These are phyloP conservation scores for Helicoverpa assulta DNA, from an alignment of 2,888 invertebrate species.

Conservation along the genomic window DNA sequence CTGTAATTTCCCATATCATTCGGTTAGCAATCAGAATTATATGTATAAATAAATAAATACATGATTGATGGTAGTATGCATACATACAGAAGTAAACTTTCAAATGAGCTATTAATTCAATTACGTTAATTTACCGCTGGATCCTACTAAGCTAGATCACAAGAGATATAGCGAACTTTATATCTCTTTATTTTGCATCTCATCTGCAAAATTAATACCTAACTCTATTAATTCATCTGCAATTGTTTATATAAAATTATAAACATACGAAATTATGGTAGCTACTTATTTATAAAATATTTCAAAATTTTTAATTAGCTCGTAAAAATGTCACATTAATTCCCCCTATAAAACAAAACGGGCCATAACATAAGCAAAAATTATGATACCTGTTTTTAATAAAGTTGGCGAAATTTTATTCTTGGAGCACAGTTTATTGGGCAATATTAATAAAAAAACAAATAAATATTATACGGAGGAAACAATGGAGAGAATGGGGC, in stretches of 20 bases:
- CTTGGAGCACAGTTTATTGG: constrained; percentile 61
- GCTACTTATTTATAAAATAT: constrained; percentile 12
- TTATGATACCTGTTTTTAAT: constrained; percentile 65
- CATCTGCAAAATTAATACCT: too few relatives aligned
- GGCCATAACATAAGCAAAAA: constrained; percentile 58
- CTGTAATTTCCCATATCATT: constrained; percentile 14
- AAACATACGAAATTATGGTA: neutral
- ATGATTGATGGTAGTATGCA: too few relatives aligned
- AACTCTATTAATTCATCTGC: too few relatives aligned
- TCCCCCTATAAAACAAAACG: constrained; percentile 30
- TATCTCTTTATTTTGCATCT: too few relatives aligned
- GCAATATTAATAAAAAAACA: constrained; percentile 66
- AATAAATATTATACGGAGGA: constrained; percentile 61
- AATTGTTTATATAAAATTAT: neutral
- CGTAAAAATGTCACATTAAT: constrained; percentile 47
- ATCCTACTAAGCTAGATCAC: too few relatives aligned
- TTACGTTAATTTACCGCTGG: too few relatives aligned
- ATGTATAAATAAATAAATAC: too few relatives aligned
- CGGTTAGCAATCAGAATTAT: neutral
- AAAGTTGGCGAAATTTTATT: constrained; percentile 61
- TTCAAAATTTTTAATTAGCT: constrained; percentile 9
- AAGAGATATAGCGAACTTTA: too few relatives aligned
- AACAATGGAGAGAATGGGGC: constrained; percentile 59
- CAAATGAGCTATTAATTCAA: too few relatives aligned
- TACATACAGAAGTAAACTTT: too few relatives aligned